Evolutionary conservation across 2,113 vertebrate species (phyloP).

Genomic region (Jacana jacana): DNA sequence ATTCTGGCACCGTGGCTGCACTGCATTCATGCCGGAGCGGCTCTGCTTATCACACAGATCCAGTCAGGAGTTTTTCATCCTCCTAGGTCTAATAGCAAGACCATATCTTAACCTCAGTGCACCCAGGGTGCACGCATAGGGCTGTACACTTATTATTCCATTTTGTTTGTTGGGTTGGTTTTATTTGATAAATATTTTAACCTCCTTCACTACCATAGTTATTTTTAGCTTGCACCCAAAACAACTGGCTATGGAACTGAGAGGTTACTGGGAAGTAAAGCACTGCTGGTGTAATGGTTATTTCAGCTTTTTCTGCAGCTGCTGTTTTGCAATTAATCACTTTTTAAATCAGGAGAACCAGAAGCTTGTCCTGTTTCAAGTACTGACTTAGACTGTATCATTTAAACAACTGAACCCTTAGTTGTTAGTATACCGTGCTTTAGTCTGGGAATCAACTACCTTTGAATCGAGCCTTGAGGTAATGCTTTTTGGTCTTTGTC

Average conservation of each 20-base stretch:
- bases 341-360: not conserved
- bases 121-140: not conserved
- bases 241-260: not conserved
- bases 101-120: not conserved
- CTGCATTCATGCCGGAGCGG: not conserved
- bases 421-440: not conserved
- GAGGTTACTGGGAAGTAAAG: not conserved
- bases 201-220: not conserved
- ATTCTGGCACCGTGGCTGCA: accelerated
- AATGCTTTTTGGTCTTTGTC: not conserved
- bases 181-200: not conserved
- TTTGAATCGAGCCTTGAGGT: not conserved
- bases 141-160: not conserved
- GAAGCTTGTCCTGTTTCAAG: not conserved
- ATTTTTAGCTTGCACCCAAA: not conserved
- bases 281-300: not conserved
- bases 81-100: not conserved
- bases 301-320: not conserved
- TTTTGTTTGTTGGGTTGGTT: not conserved
- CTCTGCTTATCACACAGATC: not conserved
- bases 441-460: not conserved
- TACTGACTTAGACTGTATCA: not conserved
- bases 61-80: not conserved
- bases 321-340: not conserved
- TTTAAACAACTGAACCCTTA: not conserved